Base-by-base conservation (phyloP, 2,888 invertebrate genomes). In the Lepeophtheirus nordmannii region DNA sequence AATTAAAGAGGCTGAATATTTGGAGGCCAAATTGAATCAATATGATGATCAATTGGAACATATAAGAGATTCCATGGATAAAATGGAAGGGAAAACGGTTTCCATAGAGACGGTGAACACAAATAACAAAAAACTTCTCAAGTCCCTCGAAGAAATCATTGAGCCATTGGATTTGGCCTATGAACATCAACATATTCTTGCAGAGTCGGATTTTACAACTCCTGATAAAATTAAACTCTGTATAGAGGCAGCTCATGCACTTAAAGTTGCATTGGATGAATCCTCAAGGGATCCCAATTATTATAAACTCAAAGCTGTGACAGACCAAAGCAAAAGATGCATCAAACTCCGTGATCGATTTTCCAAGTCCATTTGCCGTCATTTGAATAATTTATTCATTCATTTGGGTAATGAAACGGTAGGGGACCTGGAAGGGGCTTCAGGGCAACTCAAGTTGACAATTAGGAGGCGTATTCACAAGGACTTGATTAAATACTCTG, bases 321-420 rank as follows among this genome's bases (percentile, higher is more conserved):
- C 85, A 72, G 89, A 89, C 74, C 89, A 89, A 74, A 81, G 83
- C 71, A 82, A 84, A 72, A 81, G 84, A 58, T 83, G 89, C 70
- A 85, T 86, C 69, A 85, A 85, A 73, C 82, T 86, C 72, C 84
- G 84, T 73, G 82, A 82, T 56, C 85, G 84, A 74, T 90, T 91
- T 75, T 86, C 89, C 23, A 67, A 68, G 39, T 23, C 23, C 14
- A 61, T 96, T 65, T 86, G 87, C 68, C 82, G 92, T 22, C 92
- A 96, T 76, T 80, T 97, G 63, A 93, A 93, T 75, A 94, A 96
- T 78, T 80, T 91, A 64, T 91, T 97, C 71, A 90, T 93, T 72
- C 92, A 96, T 78, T 83, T 92, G 22, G 60, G 66, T 38, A 66
- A 66, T 23, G 66, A 66, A 10, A 37, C 57, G 10, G 14, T 38